A percentile compares a stretch with the other conserved stretches of the same genome.
Evolutionary conservation across 2,888 invertebrate species (phyloP).

Genomic region (Acrobasis repandana): DNA sequence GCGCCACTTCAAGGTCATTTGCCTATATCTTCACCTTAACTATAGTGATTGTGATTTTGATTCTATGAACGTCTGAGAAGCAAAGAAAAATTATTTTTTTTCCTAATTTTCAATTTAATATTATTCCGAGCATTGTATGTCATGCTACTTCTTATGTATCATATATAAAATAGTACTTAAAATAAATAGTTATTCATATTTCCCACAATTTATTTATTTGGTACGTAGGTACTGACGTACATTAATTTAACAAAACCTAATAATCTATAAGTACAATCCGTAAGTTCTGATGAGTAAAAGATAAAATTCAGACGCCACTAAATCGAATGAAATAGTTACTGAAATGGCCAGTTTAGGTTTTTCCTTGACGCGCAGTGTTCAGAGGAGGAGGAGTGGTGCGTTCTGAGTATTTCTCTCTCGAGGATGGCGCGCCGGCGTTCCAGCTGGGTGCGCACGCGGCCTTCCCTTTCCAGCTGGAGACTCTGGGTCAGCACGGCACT

Average conservation of each 20-base stretch:
- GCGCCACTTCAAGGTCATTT: too few species aligned
- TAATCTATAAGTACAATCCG: not conserved
- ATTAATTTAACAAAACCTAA: not conserved
- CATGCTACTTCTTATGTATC: too few species aligned
- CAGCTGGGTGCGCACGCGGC: slow-evolving; percentile 65
- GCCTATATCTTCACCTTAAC: too few species aligned
- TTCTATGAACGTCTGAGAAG: too few species aligned
- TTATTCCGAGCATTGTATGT: too few species aligned
- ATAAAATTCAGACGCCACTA: not conserved
- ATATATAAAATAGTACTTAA: too few species aligned
- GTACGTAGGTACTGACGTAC: not conserved
- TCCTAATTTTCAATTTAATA: too few species aligned
- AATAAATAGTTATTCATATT: not conserved
- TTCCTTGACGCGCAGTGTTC: slow-evolving; percentile 27
- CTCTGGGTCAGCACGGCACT: slow-evolving; percentile 67
- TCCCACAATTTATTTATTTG: not conserved
- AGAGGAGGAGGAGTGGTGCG: slow-evolving; percentile 39
- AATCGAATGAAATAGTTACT: not conserved
- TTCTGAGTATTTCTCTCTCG: slow-evolving; percentile 59
- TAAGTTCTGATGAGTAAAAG: not conserved
- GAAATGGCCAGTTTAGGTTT: slow-evolving; percentile 7
- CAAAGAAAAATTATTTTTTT: too few species aligned
- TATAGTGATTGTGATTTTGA: too few species aligned
- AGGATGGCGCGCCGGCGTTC: slow-evolving; percentile 62
- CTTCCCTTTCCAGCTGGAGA: slow-evolving; percentile 65